A percentile compares a stretch with the other conserved stretches of the same genome.
These are phyloP conservation scores for honey bee (Apis mellifera) DNA, from an alignment of 1,140 invertebrate genomes.

Conservation along the genomic window DNA sequence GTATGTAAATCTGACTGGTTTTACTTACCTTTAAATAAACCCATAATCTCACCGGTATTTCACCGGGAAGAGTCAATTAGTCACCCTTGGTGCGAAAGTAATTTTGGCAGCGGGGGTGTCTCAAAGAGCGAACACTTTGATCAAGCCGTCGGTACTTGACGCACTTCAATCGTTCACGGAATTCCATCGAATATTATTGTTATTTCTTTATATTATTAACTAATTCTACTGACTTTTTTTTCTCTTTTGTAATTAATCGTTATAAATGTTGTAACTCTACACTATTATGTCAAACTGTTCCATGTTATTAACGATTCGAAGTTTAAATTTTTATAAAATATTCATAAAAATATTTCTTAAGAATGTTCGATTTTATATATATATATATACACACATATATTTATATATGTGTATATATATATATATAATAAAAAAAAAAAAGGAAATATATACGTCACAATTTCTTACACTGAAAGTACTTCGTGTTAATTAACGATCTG, in stretches of 20 bases:
- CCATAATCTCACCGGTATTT: constrained; percentile 41
- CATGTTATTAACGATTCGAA: background rate
- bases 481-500: background rate
- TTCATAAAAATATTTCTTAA: background rate
- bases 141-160: constrained; percentile 63
- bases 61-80: constrained; percentile 54
- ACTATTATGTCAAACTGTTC: background rate
- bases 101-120: constrained; percentile 54
- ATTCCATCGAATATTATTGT: constrained; percentile 44
- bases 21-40: constrained; percentile 59
- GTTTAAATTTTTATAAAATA: background rate
- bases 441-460: background rate
- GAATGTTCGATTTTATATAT: too few relatives aligned
- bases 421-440: background rate
- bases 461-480: background rate
- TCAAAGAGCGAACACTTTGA: constrained; percentile 54
- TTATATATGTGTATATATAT: background rate
- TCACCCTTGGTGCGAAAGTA: constrained; percentile 58
- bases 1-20: background rate
- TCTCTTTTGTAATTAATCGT: background rate
- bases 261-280: background rate
- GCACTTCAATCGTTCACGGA: constrained; percentile 50
- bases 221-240: too few relatives aligned
- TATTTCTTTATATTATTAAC: background rate
- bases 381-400: background rate